Percentiles rank a stretch among this genome's conserved stretches.
Conservation (phyloP, 1,140 invertebrate species). For the Agrypnia vestita region DNA sequence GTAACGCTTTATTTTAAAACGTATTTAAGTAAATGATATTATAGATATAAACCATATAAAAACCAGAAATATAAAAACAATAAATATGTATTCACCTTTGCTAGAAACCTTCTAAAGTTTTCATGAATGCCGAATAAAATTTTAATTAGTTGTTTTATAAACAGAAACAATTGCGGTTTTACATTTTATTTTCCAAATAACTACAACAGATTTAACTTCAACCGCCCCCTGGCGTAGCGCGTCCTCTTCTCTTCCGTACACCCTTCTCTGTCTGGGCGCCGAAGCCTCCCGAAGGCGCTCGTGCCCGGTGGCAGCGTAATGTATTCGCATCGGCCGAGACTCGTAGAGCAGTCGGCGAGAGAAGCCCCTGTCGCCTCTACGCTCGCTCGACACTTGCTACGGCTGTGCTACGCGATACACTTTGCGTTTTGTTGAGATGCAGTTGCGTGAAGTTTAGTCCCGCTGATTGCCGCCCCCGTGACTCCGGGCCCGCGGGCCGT, state of each 20-base stretch:
- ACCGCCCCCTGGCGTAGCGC: background rate
- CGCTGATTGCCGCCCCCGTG: background rate
- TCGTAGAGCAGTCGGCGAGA: background rate
- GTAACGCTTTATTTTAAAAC: too few relatives aligned
- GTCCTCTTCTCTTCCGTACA: background rate
- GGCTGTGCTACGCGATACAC: conserved; percentile 1
- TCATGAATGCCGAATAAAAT: too few relatives aligned
- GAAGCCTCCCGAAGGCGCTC: background rate
- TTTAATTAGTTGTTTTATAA: too few relatives aligned
- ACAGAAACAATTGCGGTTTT: background rate
- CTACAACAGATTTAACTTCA: too few relatives aligned
- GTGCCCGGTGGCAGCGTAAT: background rate
- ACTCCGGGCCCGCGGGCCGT: too few relatives aligned
- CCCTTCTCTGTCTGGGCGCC: background rate
- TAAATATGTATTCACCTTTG: too few relatives aligned
- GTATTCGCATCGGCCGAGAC: background rate
- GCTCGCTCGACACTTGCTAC: background rate
- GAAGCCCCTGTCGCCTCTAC: background rate
- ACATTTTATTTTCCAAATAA: background rate
- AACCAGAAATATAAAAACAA: too few relatives aligned
- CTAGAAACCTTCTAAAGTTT: too few relatives aligned
- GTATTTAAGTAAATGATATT: too few relatives aligned
- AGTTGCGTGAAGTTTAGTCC: background rate
- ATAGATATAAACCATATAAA: too few relatives aligned
- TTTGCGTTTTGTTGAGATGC: background rate